These are phyloP conservation scores for Listrodromus nycthemerus DNA, from an alignment of 2,888 invertebrate genomes.

Conservation along the genomic window DNA sequence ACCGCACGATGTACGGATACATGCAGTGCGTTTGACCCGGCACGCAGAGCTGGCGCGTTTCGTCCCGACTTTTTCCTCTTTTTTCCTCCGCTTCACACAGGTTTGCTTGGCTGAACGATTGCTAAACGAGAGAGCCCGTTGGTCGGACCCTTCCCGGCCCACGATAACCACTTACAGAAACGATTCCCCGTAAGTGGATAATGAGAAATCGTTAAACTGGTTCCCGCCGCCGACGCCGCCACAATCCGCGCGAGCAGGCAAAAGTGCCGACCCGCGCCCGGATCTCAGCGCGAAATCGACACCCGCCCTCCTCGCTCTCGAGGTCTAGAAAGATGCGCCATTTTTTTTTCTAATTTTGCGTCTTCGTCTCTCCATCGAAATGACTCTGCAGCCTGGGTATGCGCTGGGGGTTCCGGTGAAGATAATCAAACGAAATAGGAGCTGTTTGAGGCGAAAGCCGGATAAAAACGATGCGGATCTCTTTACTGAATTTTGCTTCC, in stretches of 20 bases:
- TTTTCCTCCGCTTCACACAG: slow-evolving; percentile 42
- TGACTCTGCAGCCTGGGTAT: slow-evolving; percentile 38
- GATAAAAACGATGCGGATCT: not conserved
- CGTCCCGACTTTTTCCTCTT: slow-evolving; percentile 22
- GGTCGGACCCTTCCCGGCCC: slow-evolving; percentile 52
- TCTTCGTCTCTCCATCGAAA: slow-evolving; percentile 38
- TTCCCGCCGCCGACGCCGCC: slow-evolving; percentile 64
- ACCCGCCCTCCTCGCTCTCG: slow-evolving; percentile 65
- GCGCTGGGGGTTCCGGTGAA: slow-evolving; percentile 35
- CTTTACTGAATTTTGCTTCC: not conserved
- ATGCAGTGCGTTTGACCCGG: slow-evolving; percentile 59
- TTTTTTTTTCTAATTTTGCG: slow-evolving; percentile 46
- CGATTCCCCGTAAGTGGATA: slow-evolving; percentile 74
- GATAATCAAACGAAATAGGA: slow-evolving; percentile 48
- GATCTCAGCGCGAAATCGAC: slow-evolving; percentile 72
- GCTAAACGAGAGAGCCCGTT: slow-evolving; percentile 52
- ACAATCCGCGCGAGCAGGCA: slow-evolving; percentile 48
- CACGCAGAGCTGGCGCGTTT: slow-evolving; percentile 47
- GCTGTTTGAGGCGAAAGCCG: slow-evolving; percentile 57
- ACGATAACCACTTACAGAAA: slow-evolving; percentile 74
- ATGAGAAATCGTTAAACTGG: slow-evolving; percentile 76
- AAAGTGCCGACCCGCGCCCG: slow-evolving; percentile 68
- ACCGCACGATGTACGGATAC: slow-evolving; percentile 44
- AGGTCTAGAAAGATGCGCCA: slow-evolving; percentile 64
- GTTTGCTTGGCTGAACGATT: slow-evolving; percentile 50